Evolutionary conservation across 2,797 vertebrate species (phyloP).

Genomic region (Helicolenus hilgendorfi): DNA sequence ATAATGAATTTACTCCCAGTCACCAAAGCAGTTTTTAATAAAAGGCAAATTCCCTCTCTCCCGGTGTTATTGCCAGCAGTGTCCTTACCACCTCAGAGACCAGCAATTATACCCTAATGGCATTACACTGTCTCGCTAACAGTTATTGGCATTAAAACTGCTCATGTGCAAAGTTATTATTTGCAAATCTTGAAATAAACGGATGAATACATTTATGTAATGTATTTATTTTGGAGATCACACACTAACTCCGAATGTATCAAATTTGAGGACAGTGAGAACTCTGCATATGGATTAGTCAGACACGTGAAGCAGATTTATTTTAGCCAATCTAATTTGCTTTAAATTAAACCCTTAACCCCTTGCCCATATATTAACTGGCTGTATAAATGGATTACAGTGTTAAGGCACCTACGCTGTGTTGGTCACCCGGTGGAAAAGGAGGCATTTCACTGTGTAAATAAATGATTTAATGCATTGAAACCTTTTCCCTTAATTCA

Average conservation of each 20-base stretch:
- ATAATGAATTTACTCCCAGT: conserved; percentile 89
- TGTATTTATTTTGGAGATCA: conserved; percentile 30
- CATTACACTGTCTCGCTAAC: conserved; percentile 78
- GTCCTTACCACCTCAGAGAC: conserved; percentile 80
- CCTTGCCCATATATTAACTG: conserved; percentile 70
- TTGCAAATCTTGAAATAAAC: conserved; percentile 56
- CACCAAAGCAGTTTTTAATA: conserved; percentile 89
- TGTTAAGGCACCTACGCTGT: conserved; percentile 65
- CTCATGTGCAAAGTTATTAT: conserved; percentile 64
- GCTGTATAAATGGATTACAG: conserved; percentile 83
- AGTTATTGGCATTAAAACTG: conserved; percentile 77
- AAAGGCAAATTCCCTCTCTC: conserved; percentile 76
- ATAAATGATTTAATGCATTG: conserved; percentile 87
- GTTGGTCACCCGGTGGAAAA: conserved; percentile 76
- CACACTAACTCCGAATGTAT: conserved; percentile 3
- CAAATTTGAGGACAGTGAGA: conserved; percentile 28
- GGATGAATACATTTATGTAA: conserved; percentile 55
- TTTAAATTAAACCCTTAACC: conserved; percentile 82
- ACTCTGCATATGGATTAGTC: conserved; percentile 21
- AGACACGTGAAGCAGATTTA: conserved; percentile 65
- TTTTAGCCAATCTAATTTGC: conserved; percentile 74
- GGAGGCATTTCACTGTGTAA: conserved; percentile 83
- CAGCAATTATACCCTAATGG: conserved; percentile 77
- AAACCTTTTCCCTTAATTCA: conserved; percentile 85
- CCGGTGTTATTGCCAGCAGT: conserved; percentile 85